These are phyloP conservation scores for Caloenas nicobarica DNA, from an alignment of 2,113 vertebrate genomes.

Conservation along the genomic window DNA sequence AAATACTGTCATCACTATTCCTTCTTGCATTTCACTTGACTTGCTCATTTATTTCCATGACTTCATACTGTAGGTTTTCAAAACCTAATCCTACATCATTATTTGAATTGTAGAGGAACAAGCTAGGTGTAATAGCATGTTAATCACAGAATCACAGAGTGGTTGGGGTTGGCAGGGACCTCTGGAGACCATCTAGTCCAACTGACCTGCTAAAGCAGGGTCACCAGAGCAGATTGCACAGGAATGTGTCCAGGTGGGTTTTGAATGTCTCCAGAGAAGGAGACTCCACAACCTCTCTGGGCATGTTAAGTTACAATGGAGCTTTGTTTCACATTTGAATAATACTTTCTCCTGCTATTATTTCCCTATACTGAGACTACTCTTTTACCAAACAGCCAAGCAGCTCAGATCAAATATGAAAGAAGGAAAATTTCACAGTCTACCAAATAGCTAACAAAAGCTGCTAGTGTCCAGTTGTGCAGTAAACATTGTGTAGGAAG, in stretches of 20 bases:
- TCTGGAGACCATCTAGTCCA: too few relatives aligned
- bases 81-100: background rate
- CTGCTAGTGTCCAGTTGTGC: background rate
- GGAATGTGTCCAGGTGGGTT: too few relatives aligned
- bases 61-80: background rate
- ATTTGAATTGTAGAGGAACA: background rate
- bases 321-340: rapidly evolving
- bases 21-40: background rate
- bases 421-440: background rate
- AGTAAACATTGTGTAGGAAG: background rate
- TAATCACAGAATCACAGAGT: too few relatives aligned
- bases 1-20: background rate
- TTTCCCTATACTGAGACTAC: background rate
- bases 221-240: too few relatives aligned
- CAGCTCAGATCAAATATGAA: background rate
- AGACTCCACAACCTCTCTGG: too few relatives aligned
- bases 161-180: too few relatives aligned
- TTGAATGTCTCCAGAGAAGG: too few relatives aligned
- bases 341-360: background rate
- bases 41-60: background rate
- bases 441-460: background rate
- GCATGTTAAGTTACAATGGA: background rate
- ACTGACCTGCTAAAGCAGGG: too few relatives aligned
- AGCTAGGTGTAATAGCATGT: background rate
- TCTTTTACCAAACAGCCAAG: background rate